Evolutionary conservation across 2,888 invertebrate genomes (phyloP).

Genomic region (Schizotus pectinicornis): DNA sequence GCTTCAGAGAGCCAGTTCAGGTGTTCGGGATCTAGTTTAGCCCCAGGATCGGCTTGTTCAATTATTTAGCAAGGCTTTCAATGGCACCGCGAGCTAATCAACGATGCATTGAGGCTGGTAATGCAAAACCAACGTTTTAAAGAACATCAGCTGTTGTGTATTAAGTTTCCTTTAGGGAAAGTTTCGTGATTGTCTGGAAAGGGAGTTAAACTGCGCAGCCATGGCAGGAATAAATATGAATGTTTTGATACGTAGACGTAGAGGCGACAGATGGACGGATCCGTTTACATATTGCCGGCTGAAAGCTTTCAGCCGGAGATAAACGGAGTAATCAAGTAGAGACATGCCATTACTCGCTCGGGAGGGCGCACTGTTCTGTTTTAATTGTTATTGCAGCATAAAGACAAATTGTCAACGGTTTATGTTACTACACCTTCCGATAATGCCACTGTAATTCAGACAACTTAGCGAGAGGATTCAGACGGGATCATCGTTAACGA

Average conservation of each 20-base stretch:
- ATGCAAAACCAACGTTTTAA: constrained; percentile 23
- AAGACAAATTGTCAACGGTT: constrained; percentile 26
- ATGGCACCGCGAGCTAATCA: constrained; percentile 20
- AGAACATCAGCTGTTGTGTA: constrained; percentile 34
- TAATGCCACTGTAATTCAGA: constrained; percentile 19
- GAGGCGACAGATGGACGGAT: constrained; percentile 7
- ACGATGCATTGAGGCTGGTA: constrained; percentile 19
- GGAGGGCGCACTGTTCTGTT: constrained; percentile 8
- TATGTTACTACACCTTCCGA: constrained; percentile 20
- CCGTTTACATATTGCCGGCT: constrained; percentile 14
- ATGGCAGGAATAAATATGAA: constrained; percentile 20
- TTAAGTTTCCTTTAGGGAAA: constrained; percentile 29
- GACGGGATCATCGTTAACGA: constrained; percentile 11
- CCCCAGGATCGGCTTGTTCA: too few species aligned
- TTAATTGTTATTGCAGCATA: constrained; percentile 23
- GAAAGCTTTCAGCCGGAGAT: constrained; percentile 14
- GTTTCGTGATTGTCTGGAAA: constrained; percentile 11
- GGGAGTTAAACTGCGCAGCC: constrained; percentile 9
- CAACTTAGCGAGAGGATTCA: constrained; percentile 15
- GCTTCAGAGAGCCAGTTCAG: too few species aligned
- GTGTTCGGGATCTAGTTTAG: too few species aligned
- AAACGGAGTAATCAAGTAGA: constrained; percentile 22
- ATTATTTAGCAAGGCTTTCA: background rate
- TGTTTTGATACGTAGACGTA: constrained; percentile 6
- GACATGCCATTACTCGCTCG: constrained; percentile 6